Conservation (phyloP, 2,797 vertebrate genomes). For the Etheostoma nigrum region DNA sequence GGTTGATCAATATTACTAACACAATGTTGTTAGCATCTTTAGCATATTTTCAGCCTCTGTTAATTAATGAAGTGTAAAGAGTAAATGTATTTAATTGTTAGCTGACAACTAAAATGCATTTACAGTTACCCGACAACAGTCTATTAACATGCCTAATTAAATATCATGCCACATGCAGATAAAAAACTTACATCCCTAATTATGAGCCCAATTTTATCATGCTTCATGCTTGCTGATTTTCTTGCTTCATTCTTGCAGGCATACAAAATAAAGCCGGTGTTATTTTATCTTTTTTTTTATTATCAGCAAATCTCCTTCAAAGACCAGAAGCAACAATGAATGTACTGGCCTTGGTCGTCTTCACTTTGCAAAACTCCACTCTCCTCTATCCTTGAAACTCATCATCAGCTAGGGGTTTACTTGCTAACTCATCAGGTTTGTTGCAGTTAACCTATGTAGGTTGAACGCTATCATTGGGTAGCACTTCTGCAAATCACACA, state of each 20-base stretch:
- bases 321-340: background rate
- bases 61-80: constrained; percentile 7
- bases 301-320: background rate
- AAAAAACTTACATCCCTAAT: background rate
- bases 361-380: background rate
- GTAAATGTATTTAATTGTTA: background rate
- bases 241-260: background rate
- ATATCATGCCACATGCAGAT: background rate
- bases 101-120: constrained; percentile 1
- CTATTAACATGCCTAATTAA: background rate
- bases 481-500: constrained; percentile 1
- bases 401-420: background rate
- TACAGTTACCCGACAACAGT: background rate
- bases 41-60: background rate
- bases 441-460: background rate
- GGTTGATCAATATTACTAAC: background rate
- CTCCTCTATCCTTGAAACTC: background rate
- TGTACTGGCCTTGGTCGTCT: background rate
- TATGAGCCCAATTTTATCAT: background rate
- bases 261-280: background rate
- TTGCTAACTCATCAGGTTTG: background rate
- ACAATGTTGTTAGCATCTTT: background rate
- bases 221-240: constrained; percentile 4
- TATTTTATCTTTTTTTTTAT: background rate
- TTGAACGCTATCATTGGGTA: background rate